These are phyloP conservation scores for Teleiodes luculella DNA, from an alignment of 2,888 invertebrate species.

Conservation along the genomic window DNA sequence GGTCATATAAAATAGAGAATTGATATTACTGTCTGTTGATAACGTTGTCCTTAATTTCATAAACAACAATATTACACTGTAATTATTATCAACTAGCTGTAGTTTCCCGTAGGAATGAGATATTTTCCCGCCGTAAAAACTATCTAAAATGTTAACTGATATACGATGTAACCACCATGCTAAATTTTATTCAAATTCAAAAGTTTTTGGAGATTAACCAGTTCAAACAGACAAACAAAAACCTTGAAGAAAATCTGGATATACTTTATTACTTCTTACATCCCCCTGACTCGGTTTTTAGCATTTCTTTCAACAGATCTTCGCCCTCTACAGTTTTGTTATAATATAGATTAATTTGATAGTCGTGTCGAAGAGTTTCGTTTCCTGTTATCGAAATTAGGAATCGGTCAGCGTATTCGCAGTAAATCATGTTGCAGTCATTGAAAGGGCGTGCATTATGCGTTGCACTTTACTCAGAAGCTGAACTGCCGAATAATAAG, in stretches of 20 bases:
- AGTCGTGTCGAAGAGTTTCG: background rate
- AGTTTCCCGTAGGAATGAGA: no score
- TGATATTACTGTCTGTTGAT: constrained; percentile 8
- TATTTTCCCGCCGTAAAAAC: no score
- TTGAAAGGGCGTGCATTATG: constrained; percentile 65
- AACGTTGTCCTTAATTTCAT: constrained; percentile 2
- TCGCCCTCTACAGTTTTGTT: no score
- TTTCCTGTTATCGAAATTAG: constrained; percentile 24
- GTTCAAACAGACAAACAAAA: no score
- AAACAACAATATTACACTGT: background rate
- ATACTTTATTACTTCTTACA: no score
- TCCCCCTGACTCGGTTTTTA: no score
- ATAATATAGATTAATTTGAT: constrained; percentile 7
- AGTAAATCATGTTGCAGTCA: constrained; percentile 44
- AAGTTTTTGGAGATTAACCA: no score
- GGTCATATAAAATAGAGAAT: constrained; percentile 15
- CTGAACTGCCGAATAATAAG: constrained; percentile 75
- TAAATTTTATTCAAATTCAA: no score
- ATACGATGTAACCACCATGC: no score
- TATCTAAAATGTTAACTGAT: no score
- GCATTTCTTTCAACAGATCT: no score
- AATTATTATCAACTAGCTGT: background rate
- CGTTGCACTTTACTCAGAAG: constrained; percentile 76
- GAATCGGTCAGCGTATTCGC: constrained; percentile 23
- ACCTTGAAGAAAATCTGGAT: no score